phyloP scores from a whole-genome alignment of 2,888 invertebrate species.

The Troides oblongomaculatus region DNA sequence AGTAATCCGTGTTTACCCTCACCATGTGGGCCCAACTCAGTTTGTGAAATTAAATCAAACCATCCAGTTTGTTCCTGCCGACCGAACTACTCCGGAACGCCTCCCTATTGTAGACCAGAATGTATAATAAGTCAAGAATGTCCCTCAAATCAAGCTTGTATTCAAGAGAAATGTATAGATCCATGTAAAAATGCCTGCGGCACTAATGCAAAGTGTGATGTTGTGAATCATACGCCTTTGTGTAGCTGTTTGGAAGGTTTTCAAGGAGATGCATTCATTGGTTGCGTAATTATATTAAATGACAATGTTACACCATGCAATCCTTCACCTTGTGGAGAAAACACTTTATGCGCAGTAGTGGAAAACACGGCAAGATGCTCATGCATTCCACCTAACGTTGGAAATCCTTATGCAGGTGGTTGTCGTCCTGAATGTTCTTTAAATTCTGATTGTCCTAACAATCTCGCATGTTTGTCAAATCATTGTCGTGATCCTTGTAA shows the following conservation, averaged over 20 bases:
- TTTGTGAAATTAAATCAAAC: conserved; percentile 89
- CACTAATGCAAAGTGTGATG: conserved; percentile 87
- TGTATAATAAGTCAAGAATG: conserved; percentile 92
- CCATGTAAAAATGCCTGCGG: conserved; percentile 91
- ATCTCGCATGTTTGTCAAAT: conserved; percentile 89
- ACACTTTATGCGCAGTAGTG: conserved; percentile 86
- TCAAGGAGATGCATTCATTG: conserved; percentile 91
- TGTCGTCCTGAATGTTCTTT: conserved; percentile 92
- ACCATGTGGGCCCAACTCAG: conserved; percentile 90
- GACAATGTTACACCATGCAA: conserved; percentile 83
- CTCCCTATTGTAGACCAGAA: conserved; percentile 90
- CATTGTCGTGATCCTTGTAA: conserved; percentile 93
- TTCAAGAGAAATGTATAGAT: conserved; percentile 89
- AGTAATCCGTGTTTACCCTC: conserved; percentile 83
- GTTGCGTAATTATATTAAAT: conserved; percentile 82
- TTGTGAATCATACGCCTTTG: conserved; percentile 89
- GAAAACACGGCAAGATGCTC: conserved; percentile 86
- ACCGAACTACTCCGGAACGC: conserved; percentile 88
- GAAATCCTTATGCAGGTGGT: conserved; percentile 91
- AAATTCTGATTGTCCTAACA: conserved; percentile 88
- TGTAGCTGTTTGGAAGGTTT: conserved; percentile 89
- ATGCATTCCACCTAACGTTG: conserved; percentile 93
- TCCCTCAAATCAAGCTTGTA: conserved; percentile 87
- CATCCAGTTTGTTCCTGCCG: conserved; percentile 90
- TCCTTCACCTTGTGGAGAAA: conserved; percentile 91